Evolutionary conservation across 1,140 invertebrate species (phyloP).

Genomic region (Drosophila ambigua): DNA sequence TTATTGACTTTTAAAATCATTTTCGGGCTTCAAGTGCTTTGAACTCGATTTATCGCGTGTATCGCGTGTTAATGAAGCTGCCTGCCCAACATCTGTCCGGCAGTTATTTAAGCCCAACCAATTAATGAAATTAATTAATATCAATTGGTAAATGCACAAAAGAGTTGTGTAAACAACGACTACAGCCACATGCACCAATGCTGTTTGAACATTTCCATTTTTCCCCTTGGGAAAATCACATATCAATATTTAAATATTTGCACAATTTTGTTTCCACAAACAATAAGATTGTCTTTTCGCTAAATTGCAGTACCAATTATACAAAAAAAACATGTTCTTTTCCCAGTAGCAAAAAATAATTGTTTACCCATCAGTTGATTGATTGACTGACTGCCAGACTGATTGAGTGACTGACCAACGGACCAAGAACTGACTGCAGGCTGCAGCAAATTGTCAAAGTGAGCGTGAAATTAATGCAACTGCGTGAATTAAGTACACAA

Average conservation of each 20-base stretch:
- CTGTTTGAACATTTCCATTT: constrained; percentile 37
- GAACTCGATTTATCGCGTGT: constrained; percentile 27
- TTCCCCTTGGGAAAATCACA: constrained; percentile 21
- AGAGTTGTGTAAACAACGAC: constrained; percentile 51
- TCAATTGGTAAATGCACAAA: constrained; percentile 57
- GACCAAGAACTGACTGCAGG: constrained; percentile 2
- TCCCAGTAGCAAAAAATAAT: constrained; percentile 25
- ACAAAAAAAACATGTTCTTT: constrained; percentile 6
- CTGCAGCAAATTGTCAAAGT: constrained; percentile 62
- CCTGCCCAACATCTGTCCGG: constrained; percentile 36
- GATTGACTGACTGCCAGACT: constrained; percentile 49
- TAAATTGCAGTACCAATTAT: constrained; percentile 45
- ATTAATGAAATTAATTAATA: constrained; percentile 74
- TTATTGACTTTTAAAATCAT: neutral
- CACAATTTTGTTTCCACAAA: constrained; percentile 48
- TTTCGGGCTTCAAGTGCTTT: constrained; percentile 26
- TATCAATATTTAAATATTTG: constrained; percentile 48
- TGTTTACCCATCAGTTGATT: constrained; percentile 54
- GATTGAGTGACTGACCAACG: constrained; percentile 30
- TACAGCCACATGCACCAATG: constrained; percentile 39
- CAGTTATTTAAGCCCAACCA: constrained; percentile 45
- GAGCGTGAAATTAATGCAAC: constrained; percentile 52
- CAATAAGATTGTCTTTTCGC: constrained; percentile 54
- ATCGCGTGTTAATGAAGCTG: constrained; percentile 52
- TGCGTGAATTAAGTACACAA: constrained; percentile 13